A percentile compares a stretch with the other conserved stretches of the same genome.
phyloP scores from a whole-genome alignment of 2,113 vertebrate genomes.

The Centropristis striata region DNA sequence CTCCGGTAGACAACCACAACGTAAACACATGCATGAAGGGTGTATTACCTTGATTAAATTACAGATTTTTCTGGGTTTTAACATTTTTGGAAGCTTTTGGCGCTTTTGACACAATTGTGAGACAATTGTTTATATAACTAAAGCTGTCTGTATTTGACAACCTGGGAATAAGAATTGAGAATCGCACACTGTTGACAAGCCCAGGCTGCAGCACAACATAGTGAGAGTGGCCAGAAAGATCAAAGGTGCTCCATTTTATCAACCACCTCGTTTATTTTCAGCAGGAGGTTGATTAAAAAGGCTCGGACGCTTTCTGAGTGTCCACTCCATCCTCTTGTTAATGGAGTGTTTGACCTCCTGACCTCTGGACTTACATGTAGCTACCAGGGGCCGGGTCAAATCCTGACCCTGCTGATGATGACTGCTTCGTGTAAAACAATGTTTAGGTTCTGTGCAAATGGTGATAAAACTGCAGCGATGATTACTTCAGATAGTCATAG shows the following conservation, averaged over 20 bases:
- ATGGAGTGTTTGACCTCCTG: constrained; percentile 37
- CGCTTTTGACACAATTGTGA: too few species aligned
- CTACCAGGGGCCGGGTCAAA: neutral
- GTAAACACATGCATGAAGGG: too few species aligned
- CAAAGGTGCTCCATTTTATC: constrained; percentile 9
- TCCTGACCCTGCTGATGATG: constrained; percentile 6
- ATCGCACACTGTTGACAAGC: neutral
- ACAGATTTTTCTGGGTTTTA: too few species aligned
- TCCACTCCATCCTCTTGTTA: constrained; percentile 16
- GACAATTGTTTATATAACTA: too few species aligned
- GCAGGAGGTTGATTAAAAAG: constrained; percentile 37
- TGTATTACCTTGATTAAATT: too few species aligned
- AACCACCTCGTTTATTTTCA: constrained; percentile 23
- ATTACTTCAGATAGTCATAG: neutral
- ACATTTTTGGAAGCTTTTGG: too few species aligned
- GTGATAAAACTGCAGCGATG: neutral
- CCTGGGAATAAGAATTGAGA: constrained; percentile 14
- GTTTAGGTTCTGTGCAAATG: constrained; percentile 13
- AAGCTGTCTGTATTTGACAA: neutral
- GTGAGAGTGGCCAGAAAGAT: neutral
- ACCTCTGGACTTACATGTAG: neutral
- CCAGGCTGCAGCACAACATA: neutral
- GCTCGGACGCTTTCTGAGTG: neutral
- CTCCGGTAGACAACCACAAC: too few species aligned
- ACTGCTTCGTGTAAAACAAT: constrained; percentile 33